Evolutionary conservation across 2,888 invertebrate genomes (phyloP), one percentile per base, ranked within the genome.

Genomic region (Xestia xanthographa): DNA sequence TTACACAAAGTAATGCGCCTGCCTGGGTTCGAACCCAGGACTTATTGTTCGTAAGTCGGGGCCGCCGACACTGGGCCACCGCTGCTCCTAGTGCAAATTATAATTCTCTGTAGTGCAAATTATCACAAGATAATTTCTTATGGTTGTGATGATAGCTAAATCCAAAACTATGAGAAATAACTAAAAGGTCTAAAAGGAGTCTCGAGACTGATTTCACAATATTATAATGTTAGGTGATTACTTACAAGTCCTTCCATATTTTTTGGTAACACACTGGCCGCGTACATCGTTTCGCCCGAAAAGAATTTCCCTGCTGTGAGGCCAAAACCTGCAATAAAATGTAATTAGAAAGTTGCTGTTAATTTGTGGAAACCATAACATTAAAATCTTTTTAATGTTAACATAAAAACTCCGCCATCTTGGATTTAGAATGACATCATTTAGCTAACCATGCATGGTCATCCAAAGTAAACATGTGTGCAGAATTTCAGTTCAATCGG

Each of bases 221-320:
- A 1, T 43, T 34, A 26, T 14, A 29, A 75, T 41, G 1, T 38
- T 8, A 17, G 41, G 17, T 12, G 1, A 34, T 62, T 66, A 87
- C 87, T 87, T 75, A 87, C 87, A 50, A 65, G 8, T 53, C 85
- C 86, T 41, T 29, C 34, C 86, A 87, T 86, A 5, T 22, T 45
- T 11, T 5, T 22, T 17, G 26, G 53, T 41, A 80, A 26, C 74
- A 82, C 63, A 65, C 79, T 87, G 11, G 80, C 75, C 0, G 87
- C 86, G 38, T 85, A 87, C 0, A 77, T 65, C 3, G 81, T 86
- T 66, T 56, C 0, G 0, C 17, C 0, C 1, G 80, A 70, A 66
- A 87, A 87, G 67, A 87, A 87, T 48, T 88, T 88, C 0, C 88
- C 87, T 41, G 81, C 50, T 11, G 79, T 65, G 0, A 88, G 48